These are phyloP conservation scores for Crenichthys baileyi DNA, from an alignment of 2,797 vertebrate genomes.

Conservation along the genomic window DNA sequence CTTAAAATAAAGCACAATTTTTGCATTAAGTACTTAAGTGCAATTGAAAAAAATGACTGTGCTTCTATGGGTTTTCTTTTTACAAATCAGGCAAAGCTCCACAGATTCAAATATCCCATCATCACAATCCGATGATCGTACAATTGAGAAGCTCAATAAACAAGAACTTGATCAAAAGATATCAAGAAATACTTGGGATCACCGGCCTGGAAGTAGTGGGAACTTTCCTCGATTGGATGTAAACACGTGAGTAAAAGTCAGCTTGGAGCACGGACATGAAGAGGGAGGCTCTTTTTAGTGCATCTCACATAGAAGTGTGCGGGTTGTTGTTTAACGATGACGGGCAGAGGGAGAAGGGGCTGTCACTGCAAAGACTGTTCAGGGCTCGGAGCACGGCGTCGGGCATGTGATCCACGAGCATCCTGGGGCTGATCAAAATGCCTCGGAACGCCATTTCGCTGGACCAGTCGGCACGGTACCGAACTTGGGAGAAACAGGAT, in stretches of 20 bases:
- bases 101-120: background rate
- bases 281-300: slow-evolving; percentile 1
- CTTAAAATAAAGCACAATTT: slow-evolving; percentile 9
- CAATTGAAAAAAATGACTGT: slow-evolving; percentile 36
- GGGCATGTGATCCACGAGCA: slow-evolving; percentile 96
- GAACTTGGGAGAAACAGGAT: slow-evolving; percentile 86
- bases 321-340: slow-evolving; percentile 74
- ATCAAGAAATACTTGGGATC: background rate
- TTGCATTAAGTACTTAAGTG: slow-evolving; percentile 52
- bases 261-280: background rate
- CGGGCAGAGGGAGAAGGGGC: slow-evolving; percentile 81
- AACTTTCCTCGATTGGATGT: slow-evolving; percentile 4
- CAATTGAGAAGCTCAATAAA: background rate
- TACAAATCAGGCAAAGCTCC: slow-evolving; percentile 9
- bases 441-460: slow-evolving; percentile 85
- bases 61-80: slow-evolving; percentile 2
- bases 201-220: background rate
- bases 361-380: slow-evolving; percentile 80
- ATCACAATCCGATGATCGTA: slow-evolving; percentile 27
- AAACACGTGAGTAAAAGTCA: background rate
- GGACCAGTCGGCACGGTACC: slow-evolving; percentile 87
- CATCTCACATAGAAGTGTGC: slow-evolving; percentile 73
- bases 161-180: background rate
- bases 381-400: slow-evolving; percentile 87
- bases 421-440: slow-evolving; percentile 93